These are phyloP conservation scores for Mylabris phalerata DNA, from an alignment of 1,140 invertebrate genomes.

Conservation along the genomic window DNA sequence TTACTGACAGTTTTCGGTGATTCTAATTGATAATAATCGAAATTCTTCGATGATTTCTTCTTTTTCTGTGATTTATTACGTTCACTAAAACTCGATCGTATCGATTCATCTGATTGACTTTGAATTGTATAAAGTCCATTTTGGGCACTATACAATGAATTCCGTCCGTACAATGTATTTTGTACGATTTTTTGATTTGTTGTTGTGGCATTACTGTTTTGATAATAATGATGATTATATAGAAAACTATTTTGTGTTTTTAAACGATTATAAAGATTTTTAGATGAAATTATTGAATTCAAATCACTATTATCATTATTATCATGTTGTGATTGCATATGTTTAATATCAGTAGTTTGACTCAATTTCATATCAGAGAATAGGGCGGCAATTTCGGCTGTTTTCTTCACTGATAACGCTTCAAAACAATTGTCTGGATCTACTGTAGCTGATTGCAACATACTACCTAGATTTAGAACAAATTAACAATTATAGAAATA, in stretches of 20 bases:
- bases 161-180: constrained; percentile 6
- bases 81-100: constrained; percentile 29
- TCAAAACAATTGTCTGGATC: constrained; percentile 52
- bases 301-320: constrained; percentile 27
- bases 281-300: constrained; percentile 18
- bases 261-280: constrained; percentile 27
- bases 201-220: background rate
- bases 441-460: constrained; percentile 38
- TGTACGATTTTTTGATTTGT: background rate
- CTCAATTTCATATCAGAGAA: constrained; percentile 65
- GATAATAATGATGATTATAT: too few species aligned
- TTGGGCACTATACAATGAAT: constrained; percentile 34
- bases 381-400: constrained; percentile 77
- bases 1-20: constrained; percentile 26
- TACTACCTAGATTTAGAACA: constrained; percentile 21
- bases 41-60: too few species aligned
- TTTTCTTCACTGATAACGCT: constrained; percentile 77
- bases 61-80: constrained; percentile 3
- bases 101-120: constrained; percentile 38
- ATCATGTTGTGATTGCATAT: constrained; percentile 20
- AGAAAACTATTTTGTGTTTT: background rate
- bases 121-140: constrained; percentile 42
- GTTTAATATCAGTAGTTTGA: constrained; percentile 44
- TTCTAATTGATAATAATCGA: too few species aligned
- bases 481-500: too few species aligned